Evolutionary conservation across 2,113 vertebrate species (phyloP).

Genomic region (Mesoclemmys tuberculata): DNA sequence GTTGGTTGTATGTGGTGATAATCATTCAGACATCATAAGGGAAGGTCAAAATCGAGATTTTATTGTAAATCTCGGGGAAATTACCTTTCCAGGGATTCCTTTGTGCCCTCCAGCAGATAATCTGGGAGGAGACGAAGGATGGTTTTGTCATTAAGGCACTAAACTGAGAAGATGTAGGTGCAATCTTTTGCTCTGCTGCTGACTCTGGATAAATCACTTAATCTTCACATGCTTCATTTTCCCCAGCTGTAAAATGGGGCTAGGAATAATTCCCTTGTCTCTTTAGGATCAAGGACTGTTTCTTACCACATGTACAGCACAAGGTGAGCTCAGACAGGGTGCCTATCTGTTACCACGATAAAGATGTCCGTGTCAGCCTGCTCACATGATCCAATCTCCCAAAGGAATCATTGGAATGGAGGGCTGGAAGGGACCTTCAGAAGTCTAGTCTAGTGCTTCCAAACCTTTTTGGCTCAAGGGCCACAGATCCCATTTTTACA

Average conservation of each 20-base stretch:
- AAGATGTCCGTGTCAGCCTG: too few relatives aligned
- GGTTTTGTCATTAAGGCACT: rapidly evolving
- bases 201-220: not conserved
- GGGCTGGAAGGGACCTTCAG: too few relatives aligned
- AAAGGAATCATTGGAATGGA: too few relatives aligned
- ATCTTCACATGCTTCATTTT: not conserved
- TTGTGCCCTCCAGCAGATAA: rapidly evolving
- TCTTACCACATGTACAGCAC: not conserved
- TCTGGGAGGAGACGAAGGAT: not conserved
- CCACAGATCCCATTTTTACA: too few relatives aligned
- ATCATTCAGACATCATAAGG: not conserved
- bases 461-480: too few relatives aligned
- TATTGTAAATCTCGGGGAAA: not conserved
- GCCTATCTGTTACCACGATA: not conserved
- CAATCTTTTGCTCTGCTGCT: rapidly evolving
- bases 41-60: not conserved
- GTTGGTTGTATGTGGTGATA: not conserved
- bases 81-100: not conserved
- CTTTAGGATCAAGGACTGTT: not conserved
- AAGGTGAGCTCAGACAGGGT: not conserved
- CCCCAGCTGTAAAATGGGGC: not conserved
- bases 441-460: too few relatives aligned
- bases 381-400: too few relatives aligned
- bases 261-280: not conserved
- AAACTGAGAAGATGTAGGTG: rapidly evolving